Evolutionary conservation across 2,113 vertebrate genomes (phyloP).

Genomic region (Rhinolophus ferrumequinum): DNA sequence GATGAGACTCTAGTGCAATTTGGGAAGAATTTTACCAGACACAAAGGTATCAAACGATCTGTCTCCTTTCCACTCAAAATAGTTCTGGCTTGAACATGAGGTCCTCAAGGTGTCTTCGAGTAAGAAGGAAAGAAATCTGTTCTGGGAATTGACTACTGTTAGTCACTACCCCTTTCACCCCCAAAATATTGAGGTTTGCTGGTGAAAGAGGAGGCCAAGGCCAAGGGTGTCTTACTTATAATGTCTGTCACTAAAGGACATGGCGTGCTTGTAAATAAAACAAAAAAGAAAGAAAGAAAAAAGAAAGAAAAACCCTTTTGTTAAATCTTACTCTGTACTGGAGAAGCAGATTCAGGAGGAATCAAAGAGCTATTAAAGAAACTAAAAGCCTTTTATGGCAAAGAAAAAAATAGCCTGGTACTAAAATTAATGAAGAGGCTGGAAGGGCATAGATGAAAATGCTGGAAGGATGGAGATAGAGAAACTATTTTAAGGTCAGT

Average conservation of each 20-base stretch:
- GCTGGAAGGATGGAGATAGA: constrained; percentile 53
- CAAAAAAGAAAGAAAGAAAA: neutral
- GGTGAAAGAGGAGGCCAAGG: constrained; percentile 43
- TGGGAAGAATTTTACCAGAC: constrained; percentile 60
- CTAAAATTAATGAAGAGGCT: constrained; percentile 71
- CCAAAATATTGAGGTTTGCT: constrained; percentile 19
- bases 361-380: constrained; percentile 42
- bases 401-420: constrained; percentile 64
- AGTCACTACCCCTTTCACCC: neutral
- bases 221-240: constrained; percentile 46
- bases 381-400: constrained; percentile 70
- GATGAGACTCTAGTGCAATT: constrained; percentile 1
- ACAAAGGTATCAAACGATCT: constrained; percentile 55
- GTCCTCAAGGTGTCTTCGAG: constrained; percentile 65
- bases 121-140: constrained; percentile 67
- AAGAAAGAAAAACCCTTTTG: neutral
- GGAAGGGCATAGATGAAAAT: constrained; percentile 52
- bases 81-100: constrained; percentile 54
- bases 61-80: constrained; percentile 50
- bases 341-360: constrained; percentile 47
- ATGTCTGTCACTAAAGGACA: constrained; percentile 25
- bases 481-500: constrained; percentile 58
- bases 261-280: neutral
- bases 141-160: constrained; percentile 57
- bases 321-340: constrained; percentile 53